A percentile compares a stretch with the other conserved stretches of the same genome.
These are phyloP conservation scores for Zaprionus ornatus DNA, from an alignment of 1,140 invertebrate species.

Conservation along the genomic window DNA sequence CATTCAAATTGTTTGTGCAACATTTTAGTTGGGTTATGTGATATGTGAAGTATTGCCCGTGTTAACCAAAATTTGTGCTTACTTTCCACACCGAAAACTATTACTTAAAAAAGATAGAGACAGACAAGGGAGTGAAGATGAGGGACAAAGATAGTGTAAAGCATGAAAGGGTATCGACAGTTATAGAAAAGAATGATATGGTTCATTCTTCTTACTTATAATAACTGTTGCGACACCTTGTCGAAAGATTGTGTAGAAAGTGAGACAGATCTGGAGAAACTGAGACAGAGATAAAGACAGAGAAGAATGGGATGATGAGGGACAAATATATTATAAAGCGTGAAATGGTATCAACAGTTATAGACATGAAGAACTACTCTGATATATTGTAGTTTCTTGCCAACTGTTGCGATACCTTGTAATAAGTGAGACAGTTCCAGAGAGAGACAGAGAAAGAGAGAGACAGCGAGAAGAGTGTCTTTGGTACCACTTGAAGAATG, in stretches of 20 bases:
- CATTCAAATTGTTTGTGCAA: conserved; percentile 8
- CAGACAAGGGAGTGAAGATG: conserved; percentile 3
- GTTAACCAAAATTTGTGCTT: conserved; percentile 7
- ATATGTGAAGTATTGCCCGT: conserved; percentile 9
- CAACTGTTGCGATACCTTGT: conserved; percentile 4
- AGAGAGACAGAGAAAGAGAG: conserved; percentile 27
- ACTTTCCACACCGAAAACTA: conserved; percentile 22
- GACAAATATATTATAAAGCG: no score
- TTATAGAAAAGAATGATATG: neutral
- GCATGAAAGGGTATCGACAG: neutral
- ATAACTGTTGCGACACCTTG: neutral
- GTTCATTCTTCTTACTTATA: no score
- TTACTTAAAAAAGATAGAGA: conserved; percentile 29
- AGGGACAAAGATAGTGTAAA: neutral
- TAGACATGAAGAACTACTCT: no score
- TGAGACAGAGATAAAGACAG: conserved; percentile 18
- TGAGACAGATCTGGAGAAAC: conserved; percentile 25
- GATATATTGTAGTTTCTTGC: no score
- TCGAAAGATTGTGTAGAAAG: neutral
- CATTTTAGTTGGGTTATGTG: conserved; percentile 18
- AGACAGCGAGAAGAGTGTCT: conserved; percentile 15
- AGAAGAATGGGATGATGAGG: no score
- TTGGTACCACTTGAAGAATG: conserved; percentile 10
- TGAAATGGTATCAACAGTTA: no score
- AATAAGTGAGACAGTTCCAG: conserved; percentile 21